Conservation (phyloP, 2,113 vertebrate genomes). For the Lonchura striata region DNA sequence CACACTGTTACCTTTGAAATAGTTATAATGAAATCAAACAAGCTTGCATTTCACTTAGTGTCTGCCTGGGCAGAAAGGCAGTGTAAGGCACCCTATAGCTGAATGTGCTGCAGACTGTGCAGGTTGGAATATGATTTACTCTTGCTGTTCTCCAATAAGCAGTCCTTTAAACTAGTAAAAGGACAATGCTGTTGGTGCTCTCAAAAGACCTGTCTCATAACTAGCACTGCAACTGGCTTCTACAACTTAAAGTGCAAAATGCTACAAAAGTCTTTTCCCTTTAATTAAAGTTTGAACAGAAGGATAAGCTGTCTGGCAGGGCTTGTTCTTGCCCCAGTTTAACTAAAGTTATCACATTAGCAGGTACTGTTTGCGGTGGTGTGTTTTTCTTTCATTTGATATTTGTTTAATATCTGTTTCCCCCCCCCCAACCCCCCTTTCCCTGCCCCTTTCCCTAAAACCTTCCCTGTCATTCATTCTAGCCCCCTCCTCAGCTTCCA, state of each 20-base stretch:
- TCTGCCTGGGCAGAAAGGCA: not conserved
- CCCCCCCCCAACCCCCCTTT: too few relatives aligned
- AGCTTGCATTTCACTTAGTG: not conserved
- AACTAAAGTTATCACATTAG: not conserved
- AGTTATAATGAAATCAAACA: not conserved
- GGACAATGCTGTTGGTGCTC: not conserved
- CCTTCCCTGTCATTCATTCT: too few relatives aligned
- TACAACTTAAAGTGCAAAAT: not conserved
- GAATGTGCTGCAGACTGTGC: not conserved
- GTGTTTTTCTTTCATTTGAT: too few relatives aligned
- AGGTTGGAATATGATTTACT: not conserved
- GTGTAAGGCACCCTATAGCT: not conserved
- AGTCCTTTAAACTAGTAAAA: not conserved
- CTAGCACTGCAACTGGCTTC: not conserved
- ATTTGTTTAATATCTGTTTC: too few relatives aligned
- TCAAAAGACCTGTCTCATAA: not conserved
- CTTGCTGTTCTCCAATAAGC: not conserved
- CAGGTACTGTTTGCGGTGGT: too few relatives aligned
- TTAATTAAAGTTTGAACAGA: constrained; percentile 23
- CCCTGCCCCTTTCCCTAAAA: too few relatives aligned
- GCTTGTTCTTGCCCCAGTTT: constrained; percentile 14
- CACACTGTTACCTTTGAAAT: not conserved
- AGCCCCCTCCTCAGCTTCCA: too few relatives aligned
- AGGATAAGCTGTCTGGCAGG: not conserved
- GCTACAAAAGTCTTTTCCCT: not conserved